Conservation (phyloP, 2,888 invertebrate genomes). For the Helleia helle region DNA sequence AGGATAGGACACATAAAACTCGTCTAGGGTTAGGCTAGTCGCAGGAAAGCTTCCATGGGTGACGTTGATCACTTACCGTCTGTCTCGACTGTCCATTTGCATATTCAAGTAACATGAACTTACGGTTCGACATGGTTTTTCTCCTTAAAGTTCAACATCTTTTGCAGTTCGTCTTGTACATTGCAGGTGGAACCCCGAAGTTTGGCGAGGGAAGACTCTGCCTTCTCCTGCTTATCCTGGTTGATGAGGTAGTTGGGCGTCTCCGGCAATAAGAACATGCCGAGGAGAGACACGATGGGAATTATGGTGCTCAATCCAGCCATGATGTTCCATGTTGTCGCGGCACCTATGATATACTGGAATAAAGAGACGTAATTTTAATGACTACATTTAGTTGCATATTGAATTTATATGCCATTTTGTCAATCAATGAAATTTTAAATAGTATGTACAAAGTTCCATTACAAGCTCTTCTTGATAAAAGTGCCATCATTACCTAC, state of each 20-base stretch:
- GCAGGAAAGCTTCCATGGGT: too few species aligned
- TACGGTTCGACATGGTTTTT: slow-evolving; percentile 76
- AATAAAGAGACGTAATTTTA: slow-evolving; percentile 30
- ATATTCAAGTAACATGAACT: too few species aligned
- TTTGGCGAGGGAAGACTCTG: slow-evolving; percentile 71
- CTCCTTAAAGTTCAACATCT: slow-evolving; percentile 74
- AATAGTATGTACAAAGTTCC: too few species aligned
- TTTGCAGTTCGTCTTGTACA: slow-evolving; percentile 75
- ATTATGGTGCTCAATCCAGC: slow-evolving; percentile 77
- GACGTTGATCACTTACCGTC: too few species aligned
- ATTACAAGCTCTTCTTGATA: too few species aligned
- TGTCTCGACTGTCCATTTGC: too few species aligned
- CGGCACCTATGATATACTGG: slow-evolving; percentile 76
- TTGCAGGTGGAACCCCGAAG: slow-evolving; percentile 77
- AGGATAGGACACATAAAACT: too few species aligned
- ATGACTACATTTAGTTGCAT: neutral
- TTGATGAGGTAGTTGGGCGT: slow-evolving; percentile 81
- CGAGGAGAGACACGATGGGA: slow-evolving; percentile 73
- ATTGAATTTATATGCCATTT: neutral
- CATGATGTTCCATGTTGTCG: slow-evolving; percentile 76
- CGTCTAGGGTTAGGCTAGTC: too few species aligned
- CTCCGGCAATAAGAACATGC: slow-evolving; percentile 79
- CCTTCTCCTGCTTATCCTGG: slow-evolving; percentile 73
- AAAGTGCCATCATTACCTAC: too few species aligned
- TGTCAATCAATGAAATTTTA: too few species aligned